Percentiles rank a stretch among this genome's conserved stretches.
phyloP scores from a whole-genome alignment of 2,888 invertebrate species.

The Agonopterix alstromeriana region DNA sequence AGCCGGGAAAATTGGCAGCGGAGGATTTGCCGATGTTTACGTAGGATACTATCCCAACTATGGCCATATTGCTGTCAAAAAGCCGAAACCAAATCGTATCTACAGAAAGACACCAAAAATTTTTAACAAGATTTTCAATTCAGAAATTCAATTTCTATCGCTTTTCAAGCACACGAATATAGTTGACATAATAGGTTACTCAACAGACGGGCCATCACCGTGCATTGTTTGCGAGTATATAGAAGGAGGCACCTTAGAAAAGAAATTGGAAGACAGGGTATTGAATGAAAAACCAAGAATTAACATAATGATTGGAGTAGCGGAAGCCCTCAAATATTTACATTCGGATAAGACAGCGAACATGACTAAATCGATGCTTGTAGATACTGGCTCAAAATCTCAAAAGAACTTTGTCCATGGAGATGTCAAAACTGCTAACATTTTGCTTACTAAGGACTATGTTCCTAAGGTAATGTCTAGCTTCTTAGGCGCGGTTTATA shows the following conservation, averaged over 20 bases:
- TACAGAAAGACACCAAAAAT: slow-evolving; percentile 40
- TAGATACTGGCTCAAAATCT: slow-evolving; percentile 12
- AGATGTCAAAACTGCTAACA: slow-evolving; percentile 88
- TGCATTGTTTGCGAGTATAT: slow-evolving; percentile 88
- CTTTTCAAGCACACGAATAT: slow-evolving; percentile 84
- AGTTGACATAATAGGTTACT: slow-evolving; percentile 84
- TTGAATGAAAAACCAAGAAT: slow-evolving; percentile 77
- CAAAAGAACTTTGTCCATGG: slow-evolving; percentile 79
- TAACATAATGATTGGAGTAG: slow-evolving; percentile 79
- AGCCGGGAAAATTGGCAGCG: slow-evolving; percentile 76
- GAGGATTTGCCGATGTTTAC: slow-evolving; percentile 83
- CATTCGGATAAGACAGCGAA: slow-evolving; percentile 64
- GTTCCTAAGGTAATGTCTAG: slow-evolving; percentile 77
- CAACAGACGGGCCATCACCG: slow-evolving; percentile 80
- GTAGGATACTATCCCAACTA: slow-evolving; percentile 62
- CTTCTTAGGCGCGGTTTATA: no score
- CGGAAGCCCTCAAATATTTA: slow-evolving; percentile 81
- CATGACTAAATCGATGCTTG: not conserved
- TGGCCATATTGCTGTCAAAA: slow-evolving; percentile 79
- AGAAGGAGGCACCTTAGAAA: slow-evolving; percentile 83
- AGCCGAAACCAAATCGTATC: slow-evolving; percentile 36
- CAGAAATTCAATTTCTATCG: slow-evolving; percentile 79
- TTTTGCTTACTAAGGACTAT: slow-evolving; percentile 80
- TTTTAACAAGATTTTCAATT: slow-evolving; percentile 75
- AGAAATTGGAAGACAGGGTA: slow-evolving; percentile 73